phyloP scores from a whole-genome alignment of 1,140 invertebrate genomes.

The Anadara kagoshimensis region DNA sequence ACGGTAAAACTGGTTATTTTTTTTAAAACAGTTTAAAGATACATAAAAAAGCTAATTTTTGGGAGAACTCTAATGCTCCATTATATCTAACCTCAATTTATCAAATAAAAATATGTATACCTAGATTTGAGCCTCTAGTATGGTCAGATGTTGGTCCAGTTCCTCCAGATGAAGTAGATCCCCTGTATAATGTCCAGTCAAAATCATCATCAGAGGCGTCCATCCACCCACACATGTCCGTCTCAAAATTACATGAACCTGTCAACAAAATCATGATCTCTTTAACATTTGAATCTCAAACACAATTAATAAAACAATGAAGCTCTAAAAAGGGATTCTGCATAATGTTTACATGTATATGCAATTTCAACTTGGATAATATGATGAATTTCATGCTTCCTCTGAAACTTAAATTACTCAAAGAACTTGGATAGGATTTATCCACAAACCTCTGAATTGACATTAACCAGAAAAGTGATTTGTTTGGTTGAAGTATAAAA shows the following conservation, averaged over 20 bases:
- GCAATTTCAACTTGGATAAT: too few relatives aligned
- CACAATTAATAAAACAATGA: too few relatives aligned
- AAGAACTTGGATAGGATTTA: too few relatives aligned
- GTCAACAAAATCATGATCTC: too few relatives aligned
- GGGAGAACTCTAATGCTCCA: background rate
- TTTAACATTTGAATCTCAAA: too few relatives aligned
- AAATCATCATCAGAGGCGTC: constrained; percentile 61
- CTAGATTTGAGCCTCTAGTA: constrained; percentile 42
- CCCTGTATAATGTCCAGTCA: constrained; percentile 60
- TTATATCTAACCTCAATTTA: background rate
- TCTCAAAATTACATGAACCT: constrained; percentile 61
- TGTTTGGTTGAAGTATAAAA: too few relatives aligned
- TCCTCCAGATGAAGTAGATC: constrained; percentile 44
- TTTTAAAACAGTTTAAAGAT: background rate
- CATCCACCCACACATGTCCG: constrained; percentile 58
- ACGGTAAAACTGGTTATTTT: background rate
- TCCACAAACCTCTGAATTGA: too few relatives aligned
- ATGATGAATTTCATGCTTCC: too few relatives aligned
- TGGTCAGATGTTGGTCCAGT: constrained; percentile 70
- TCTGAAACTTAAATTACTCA: too few relatives aligned
- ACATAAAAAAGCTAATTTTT: background rate
- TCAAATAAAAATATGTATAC: background rate
- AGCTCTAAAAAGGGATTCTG: too few relatives aligned
- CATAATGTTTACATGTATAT: too few relatives aligned
- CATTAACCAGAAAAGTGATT: too few relatives aligned